phyloP scores from a whole-genome alignment of 2,113 vertebrate genomes.

The Helogale parvula region DNA sequence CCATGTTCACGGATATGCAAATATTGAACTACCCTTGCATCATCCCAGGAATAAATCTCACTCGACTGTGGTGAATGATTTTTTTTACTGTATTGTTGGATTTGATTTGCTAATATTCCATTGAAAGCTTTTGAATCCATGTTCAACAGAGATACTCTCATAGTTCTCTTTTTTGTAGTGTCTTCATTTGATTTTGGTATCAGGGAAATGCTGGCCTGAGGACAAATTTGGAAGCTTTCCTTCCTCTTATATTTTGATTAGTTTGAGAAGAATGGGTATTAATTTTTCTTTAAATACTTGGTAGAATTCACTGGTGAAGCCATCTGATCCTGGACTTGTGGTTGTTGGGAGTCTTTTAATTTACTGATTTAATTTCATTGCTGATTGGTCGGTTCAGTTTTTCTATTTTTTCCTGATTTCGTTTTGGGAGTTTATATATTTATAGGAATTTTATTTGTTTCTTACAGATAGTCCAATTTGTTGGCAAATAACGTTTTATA shows the following conservation, averaged over 20 bases:
- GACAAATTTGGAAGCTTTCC: neutral
- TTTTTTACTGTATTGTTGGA: neutral
- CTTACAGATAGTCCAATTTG: neutral
- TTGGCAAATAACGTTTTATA: neutral
- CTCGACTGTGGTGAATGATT: neutral
- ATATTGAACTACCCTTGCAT: neutral
- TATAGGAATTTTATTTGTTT: neutral
- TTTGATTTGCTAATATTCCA: neutral
- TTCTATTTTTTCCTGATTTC: neutral
- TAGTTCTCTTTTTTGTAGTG: neutral
- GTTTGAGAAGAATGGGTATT: neutral
- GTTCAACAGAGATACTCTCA: neutral
- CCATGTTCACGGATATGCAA: neutral
- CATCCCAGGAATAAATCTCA: neutral
- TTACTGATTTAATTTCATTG: neutral
- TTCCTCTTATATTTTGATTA: neutral
- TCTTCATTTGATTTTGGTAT: neutral
- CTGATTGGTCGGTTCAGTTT: neutral
- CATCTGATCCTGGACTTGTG: neutral
- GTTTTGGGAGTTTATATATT: neutral
- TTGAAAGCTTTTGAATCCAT: neutral
- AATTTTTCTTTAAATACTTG: neutral
- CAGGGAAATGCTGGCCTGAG: neutral
- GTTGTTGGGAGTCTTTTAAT: neutral
- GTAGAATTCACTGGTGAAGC: neutral